Base-by-base conservation (phyloP, 2,888 invertebrate genomes). In the Drosophila meridiana region DNA sequence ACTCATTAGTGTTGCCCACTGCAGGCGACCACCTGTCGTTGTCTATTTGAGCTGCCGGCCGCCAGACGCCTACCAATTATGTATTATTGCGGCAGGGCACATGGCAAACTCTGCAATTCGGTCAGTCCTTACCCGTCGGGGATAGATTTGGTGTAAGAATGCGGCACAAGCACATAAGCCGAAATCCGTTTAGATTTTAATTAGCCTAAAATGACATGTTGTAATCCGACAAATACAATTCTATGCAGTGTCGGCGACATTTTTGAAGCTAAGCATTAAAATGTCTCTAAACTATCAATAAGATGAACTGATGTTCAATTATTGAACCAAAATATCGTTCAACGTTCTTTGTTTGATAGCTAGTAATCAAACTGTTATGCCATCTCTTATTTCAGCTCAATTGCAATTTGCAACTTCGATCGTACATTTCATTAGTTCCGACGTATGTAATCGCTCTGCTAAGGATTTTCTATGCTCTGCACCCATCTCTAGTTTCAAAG, bases 1-100 rank as follows among this genome's bases (percentile, higher is more conserved):
- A 20, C 55, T 60, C 47, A 62, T 53, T 40, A 48, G 36, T 68
- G 69, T 78, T 69, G 60, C 55, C 52, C 57, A 59, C 64, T 78
- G 74, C 69, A 74, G 53, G 42, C 79, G 83, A 90, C 91, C 92
- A 91, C 92, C 92, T 91, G 92, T 89, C 91, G 88, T 80, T 92
- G 91, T 92, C 91, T 83, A 69, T 92, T 80, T 50, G 56, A 69
- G 55, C 65, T 75, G 69, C 73, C 79, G 67, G 70, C 58, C 60
- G 71, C 73, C 87, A 77, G 83, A 88, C 83, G 72, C 74, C 83
- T 83, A 77, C 87, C 86, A 85, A 89, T 89, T 89, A 89, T 84
- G 80, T 74, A 67, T 65, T 50, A 61, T 57, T 65, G 52, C 62
- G 57, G 43, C 58, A 32, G 50, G 50, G 65, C 72, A 56, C 34